These are phyloP conservation scores for Axea sp. DNA, from an alignment of 2,888 invertebrate species.

Conservation along the genomic window DNA sequence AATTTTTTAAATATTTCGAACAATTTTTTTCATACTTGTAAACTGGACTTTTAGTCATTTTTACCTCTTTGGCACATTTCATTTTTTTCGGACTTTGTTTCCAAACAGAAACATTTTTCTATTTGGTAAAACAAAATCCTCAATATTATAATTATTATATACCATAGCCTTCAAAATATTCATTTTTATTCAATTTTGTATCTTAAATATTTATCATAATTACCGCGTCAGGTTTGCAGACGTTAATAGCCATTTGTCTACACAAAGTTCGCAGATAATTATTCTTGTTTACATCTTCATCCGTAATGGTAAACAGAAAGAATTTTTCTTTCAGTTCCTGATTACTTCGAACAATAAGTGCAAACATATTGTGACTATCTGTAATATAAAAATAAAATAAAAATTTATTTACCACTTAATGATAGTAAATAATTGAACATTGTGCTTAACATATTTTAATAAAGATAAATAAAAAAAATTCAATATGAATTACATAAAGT, in stretches of 20 bases:
- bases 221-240: conserved; percentile 95
- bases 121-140: too few relatives aligned
- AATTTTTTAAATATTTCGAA: too few relatives aligned
- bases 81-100: too few relatives aligned
- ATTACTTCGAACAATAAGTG: conserved; percentile 91
- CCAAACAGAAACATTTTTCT: too few relatives aligned
- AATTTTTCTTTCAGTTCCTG: conserved; percentile 92
- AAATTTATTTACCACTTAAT: conserved; percentile 11
- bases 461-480: neutral
- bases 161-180: too few relatives aligned
- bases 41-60: too few relatives aligned
- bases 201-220: conserved; percentile 73
- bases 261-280: conserved; percentile 91
- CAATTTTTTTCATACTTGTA: too few relatives aligned
- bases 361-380: conserved; percentile 95
- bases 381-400: conserved; percentile 65
- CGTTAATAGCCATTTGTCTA: conserved; percentile 94
- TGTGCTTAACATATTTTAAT: neutral
- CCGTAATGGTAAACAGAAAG: conserved; percentile 91
- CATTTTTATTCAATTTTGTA: too few relatives aligned
- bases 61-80: too few relatives aligned
- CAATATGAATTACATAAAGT: too few relatives aligned
- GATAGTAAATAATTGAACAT: too few relatives aligned
- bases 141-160: too few relatives aligned
- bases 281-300: conserved; percentile 90